A percentile compares a stretch with the other conserved stretches of the same genome.
Evolutionary conservation across 2,888 invertebrate genomes (phyloP).

Genomic region (Tipula helvola): DNA sequence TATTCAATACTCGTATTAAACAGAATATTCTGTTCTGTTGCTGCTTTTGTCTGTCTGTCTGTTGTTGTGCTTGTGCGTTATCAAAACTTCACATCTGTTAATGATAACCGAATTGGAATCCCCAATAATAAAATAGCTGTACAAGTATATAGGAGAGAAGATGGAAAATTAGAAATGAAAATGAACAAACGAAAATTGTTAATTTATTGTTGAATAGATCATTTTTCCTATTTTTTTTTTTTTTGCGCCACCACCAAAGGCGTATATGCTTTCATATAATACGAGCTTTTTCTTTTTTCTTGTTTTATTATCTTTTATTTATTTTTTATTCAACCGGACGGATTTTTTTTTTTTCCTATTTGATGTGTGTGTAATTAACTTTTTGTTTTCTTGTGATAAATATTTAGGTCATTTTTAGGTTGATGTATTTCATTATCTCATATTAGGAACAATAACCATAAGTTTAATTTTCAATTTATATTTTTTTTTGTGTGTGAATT

Average conservation of each 20-base stretch:
- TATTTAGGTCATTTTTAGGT: neutral
- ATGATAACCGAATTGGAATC: neutral
- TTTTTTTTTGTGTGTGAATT: neutral
- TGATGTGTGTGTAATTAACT: neutral
- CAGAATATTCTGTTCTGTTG: neutral
- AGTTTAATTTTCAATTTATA: neutral
- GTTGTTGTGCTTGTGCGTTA: neutral
- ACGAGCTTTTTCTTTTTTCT: neutral
- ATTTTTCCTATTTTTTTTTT: neutral
- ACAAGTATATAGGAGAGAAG: neutral
- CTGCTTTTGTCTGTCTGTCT: neutral
- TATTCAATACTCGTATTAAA: neutral
- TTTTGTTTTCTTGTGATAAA: slow-evolving; percentile 4
- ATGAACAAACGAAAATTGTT: neutral
- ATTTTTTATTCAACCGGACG: neutral
- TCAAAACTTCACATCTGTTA: neutral
- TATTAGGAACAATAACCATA: neutral
- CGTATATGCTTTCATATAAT: neutral
- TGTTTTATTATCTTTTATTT: neutral
- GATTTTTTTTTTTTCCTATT: neutral
- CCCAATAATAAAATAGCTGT: neutral
- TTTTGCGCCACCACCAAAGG: neutral
- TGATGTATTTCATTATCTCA: slow-evolving; percentile 4
- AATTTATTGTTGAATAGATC: slow-evolving; percentile 4
- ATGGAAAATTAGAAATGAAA: neutral